Percentiles rank a stretch among this genome's conserved stretches.
These are phyloP conservation scores for Lithophane ornitopus DNA, from an alignment of 2,888 invertebrate species.

Conservation along the genomic window DNA sequence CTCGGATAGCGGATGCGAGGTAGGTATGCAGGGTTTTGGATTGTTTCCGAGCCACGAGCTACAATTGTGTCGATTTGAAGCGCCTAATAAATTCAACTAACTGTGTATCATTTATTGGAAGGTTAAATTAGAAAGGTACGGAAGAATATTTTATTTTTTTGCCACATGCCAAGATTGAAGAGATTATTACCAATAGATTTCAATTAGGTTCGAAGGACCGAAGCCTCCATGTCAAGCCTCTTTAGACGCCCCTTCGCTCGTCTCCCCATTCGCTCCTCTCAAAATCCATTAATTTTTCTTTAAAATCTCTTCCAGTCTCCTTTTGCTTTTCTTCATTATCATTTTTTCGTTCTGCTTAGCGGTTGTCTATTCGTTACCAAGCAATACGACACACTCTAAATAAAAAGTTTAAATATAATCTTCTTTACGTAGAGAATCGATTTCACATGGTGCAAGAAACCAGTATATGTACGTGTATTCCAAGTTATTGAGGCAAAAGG, in stretches of 20 bases:
- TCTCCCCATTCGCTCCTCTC: background rate
- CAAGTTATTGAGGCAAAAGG: slow-evolving; percentile 49
- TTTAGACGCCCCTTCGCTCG: background rate
- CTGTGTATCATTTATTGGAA: slow-evolving; percentile 4
- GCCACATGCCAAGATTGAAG: background rate
- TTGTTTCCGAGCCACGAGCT: slow-evolving; percentile 23
- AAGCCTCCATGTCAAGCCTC: background rate
- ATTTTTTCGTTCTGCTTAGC: background rate
- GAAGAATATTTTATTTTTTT: background rate
- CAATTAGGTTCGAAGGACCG: background rate
- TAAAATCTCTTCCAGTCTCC: background rate
- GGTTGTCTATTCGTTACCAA: background rate
- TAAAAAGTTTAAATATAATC: background rate
- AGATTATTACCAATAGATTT: background rate
- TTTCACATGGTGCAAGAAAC: slow-evolving; percentile 32
- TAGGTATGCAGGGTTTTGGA: slow-evolving; percentile 33
- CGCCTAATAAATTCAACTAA: slow-evolving; percentile 30
- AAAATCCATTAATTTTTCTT: no score
- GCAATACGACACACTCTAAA: background rate
- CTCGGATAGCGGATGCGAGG: slow-evolving; percentile 28
- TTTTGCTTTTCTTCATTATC: background rate
- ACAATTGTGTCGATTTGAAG: slow-evolving; percentile 28
- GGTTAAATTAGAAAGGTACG: background rate
- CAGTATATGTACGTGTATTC: slow-evolving; percentile 26
- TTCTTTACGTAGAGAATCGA: slow-evolving; percentile 22